phyloP scores from a whole-genome alignment of 2,888 invertebrate genomes.

The Drosophila quinaria region DNA sequence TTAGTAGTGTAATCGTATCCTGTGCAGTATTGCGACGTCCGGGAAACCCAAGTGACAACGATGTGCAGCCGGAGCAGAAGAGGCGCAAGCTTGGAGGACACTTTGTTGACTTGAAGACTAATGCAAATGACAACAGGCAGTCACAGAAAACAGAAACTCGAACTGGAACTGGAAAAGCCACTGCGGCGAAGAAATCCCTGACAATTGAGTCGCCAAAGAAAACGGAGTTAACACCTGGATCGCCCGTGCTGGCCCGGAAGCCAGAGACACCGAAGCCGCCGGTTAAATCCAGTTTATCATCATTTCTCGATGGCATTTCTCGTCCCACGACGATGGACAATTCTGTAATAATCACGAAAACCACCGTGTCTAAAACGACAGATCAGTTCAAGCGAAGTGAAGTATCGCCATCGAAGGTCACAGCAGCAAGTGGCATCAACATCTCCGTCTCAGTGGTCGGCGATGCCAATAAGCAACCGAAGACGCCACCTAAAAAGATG shows the following conservation, averaged over 20 bases:
- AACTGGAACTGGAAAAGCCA: neutral
- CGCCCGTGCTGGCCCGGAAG: constrained; percentile 3
- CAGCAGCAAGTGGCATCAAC: constrained; percentile 36
- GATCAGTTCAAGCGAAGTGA: constrained; percentile 24
- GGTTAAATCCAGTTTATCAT: constrained; percentile 20
- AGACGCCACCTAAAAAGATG: constrained; percentile 10
- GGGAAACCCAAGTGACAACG: neutral
- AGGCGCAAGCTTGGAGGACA: constrained; percentile 20
- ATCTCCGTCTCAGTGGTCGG: constrained; percentile 48
- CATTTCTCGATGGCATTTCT: constrained; percentile 19
- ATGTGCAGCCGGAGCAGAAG: constrained; percentile 19
- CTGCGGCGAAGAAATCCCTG: neutral
- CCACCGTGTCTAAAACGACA: neutral
- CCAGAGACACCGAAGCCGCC: constrained; percentile 4
- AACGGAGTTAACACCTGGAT: neutral
- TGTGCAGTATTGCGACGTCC: constrained; percentile 21
- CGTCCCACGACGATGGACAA: constrained; percentile 10
- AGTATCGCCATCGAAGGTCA: neutral
- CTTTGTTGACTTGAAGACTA: neutral
- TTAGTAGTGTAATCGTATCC: neutral
- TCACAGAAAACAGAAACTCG: neutral
- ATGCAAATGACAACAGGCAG: neutral
- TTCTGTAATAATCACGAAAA: constrained; percentile 52
- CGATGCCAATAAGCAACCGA: constrained; percentile 1
- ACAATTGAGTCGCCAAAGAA: neutral